Evolutionary conservation across 2,888 invertebrate genomes (phyloP).

Genomic region (Lumbricus terrestris): DNA sequence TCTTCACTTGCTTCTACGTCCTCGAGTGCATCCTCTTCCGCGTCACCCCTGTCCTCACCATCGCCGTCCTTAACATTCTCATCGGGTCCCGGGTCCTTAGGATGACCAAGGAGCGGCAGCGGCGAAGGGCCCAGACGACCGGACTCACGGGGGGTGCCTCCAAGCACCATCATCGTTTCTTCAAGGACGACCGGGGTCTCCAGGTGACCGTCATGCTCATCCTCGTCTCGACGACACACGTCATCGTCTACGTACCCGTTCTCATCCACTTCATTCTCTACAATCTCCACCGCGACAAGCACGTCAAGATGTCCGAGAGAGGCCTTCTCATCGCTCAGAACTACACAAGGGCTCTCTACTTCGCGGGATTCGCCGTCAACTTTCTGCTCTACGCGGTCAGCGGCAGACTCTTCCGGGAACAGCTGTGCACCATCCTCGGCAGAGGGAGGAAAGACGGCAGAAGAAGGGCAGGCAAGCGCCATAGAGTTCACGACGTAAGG

Average conservation of each 20-base stretch:
- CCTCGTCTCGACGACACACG: conserved; percentile 41
- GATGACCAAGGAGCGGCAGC: neutral
- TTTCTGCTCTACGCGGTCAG: conserved; percentile 43
- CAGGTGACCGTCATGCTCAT: conserved; percentile 43
- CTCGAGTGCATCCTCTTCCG: conserved; percentile 38
- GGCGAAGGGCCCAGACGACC: neutral
- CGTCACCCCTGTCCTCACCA: conserved; percentile 38
- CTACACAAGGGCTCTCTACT: conserved; percentile 39
- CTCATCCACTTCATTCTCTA: conserved; percentile 20
- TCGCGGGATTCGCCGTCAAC: conserved; percentile 41
- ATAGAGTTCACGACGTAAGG: neutral
- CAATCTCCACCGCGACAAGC: neutral
- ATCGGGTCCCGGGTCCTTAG: conserved; percentile 37
- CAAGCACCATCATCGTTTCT: neutral
- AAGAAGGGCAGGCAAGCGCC: neutral
- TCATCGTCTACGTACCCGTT: conserved; percentile 38
- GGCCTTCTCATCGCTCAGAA: conserved; percentile 29
- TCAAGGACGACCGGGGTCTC: conserved; percentile 30
- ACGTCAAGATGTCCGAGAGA: conserved; percentile 20
- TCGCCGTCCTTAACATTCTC: conserved; percentile 41
- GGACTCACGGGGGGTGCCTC: neutral
- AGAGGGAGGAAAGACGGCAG: neutral
- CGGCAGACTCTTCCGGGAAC: conserved; percentile 40
- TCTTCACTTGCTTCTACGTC: conserved; percentile 24
- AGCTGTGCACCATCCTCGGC: conserved; percentile 35